phyloP scores from a whole-genome alignment of 2,113 vertebrate species.

The Rhinopithecus roxellana region DNA sequence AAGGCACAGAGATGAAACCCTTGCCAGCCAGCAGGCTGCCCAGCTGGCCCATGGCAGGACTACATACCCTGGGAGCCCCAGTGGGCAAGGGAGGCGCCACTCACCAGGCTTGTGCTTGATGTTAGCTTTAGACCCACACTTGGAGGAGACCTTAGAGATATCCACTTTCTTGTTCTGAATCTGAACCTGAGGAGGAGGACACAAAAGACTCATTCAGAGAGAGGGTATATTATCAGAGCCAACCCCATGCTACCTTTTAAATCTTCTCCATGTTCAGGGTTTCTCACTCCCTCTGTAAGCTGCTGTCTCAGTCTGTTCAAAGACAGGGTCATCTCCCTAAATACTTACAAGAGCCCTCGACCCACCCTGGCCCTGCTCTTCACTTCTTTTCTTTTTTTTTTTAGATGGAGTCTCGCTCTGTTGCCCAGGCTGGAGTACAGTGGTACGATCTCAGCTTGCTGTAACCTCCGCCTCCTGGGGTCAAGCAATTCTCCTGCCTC shows the following conservation, averaged over 20 bases:
- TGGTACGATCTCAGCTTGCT: too few species aligned
- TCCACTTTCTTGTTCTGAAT: conserved; percentile 97
- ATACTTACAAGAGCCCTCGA: not conserved
- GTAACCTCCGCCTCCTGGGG: too few species aligned
- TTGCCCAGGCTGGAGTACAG: too few species aligned
- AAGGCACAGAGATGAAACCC: not conserved
- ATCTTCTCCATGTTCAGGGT: not conserved
- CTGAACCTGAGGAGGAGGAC: conserved; percentile 88
- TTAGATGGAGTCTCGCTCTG: too few species aligned
- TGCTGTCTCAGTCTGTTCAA: not conserved
- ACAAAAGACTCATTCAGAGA: conserved; percentile 9
- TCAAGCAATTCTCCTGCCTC: too few species aligned
- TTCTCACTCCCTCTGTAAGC: not conserved
- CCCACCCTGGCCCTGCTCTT: not conserved
- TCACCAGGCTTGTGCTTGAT: conserved; percentile 97
- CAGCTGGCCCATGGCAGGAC: not conserved
- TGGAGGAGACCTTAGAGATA: conserved; percentile 95
- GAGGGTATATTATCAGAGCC: accelerated
- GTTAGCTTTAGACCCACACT: conserved; percentile 95
- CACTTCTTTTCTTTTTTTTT: not conserved
- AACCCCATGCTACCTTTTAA: not conserved
- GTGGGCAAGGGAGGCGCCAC: not conserved
- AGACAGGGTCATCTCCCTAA: not conserved
- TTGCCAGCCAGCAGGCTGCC: not conserved
- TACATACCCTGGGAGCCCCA: not conserved